These are phyloP conservation scores for Andrena dorsata DNA, from an alignment of 2,888 invertebrate species.

Conservation along the genomic window DNA sequence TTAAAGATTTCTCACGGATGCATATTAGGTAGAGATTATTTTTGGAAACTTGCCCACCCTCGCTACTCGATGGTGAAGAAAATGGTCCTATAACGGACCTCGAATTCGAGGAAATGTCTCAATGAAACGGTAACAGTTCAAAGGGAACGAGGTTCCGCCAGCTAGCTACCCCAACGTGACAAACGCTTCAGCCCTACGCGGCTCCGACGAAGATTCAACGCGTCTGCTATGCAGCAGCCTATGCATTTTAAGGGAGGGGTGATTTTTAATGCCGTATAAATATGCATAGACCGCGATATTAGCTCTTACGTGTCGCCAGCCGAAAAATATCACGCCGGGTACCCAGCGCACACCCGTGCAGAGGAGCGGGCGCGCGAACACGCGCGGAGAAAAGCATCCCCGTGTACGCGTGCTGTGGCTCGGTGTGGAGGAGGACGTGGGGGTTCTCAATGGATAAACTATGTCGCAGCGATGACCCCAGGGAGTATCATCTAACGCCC, in stretches of 20 bases:
- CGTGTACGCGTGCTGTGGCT: slow-evolving; percentile 61
- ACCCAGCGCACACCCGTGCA: slow-evolving; percentile 16
- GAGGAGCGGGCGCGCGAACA: slow-evolving; percentile 23
- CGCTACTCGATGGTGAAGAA: neutral
- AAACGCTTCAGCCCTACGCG: slow-evolving; percentile 51
- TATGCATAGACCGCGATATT: slow-evolving; percentile 84
- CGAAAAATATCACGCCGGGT: slow-evolving; percentile 79
- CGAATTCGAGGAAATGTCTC: slow-evolving; percentile 8
- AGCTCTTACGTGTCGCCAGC: slow-evolving; percentile 82
- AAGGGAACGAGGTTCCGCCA: slow-evolving; percentile 30
- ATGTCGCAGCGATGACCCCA: slow-evolving; percentile 84
- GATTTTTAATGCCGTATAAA: slow-evolving; percentile 85
- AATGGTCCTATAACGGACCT: neutral
- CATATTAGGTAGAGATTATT: no score
- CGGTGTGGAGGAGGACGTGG: slow-evolving; percentile 65
- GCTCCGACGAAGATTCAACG: slow-evolving; percentile 67
- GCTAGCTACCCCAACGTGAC: slow-evolving; percentile 36
- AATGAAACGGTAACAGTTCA: slow-evolving; percentile 56
- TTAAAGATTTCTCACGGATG: no score
- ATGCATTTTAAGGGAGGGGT: slow-evolving; percentile 83
- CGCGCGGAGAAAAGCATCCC: slow-evolving; percentile 69
- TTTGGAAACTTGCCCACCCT: no score
- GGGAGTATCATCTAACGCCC: slow-evolving; percentile 84
- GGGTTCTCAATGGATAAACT: slow-evolving; percentile 85
- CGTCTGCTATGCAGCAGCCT: slow-evolving; percentile 79